These are phyloP conservation scores for Fabriciana adippe DNA, from an alignment of 2,888 invertebrate species.

Conservation along the genomic window DNA sequence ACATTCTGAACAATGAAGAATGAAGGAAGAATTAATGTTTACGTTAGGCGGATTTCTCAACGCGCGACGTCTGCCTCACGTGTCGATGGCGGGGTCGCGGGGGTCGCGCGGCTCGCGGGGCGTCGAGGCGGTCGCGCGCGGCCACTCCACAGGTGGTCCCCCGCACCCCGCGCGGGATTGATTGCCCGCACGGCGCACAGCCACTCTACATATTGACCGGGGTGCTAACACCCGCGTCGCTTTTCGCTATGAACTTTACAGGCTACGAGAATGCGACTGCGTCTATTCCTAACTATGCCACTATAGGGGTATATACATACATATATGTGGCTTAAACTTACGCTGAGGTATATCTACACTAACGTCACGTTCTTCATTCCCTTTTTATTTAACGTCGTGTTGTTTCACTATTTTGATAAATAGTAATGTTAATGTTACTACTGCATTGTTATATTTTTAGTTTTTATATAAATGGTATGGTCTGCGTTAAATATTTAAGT, in stretches of 20 bases:
- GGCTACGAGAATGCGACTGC: slow-evolving; percentile 55
- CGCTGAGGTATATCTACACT: not conserved
- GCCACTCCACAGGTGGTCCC: slow-evolving; percentile 72
- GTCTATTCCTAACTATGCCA: slow-evolving; percentile 31
- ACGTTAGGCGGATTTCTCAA: slow-evolving; percentile 80
- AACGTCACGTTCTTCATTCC: slow-evolving; percentile 2
- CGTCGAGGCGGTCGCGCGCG: slow-evolving; percentile 43
- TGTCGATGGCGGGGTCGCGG: slow-evolving; percentile 63
- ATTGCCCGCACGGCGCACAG: slow-evolving; percentile 75
- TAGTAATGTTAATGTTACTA: not conserved
- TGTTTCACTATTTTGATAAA: slow-evolving; percentile 1
- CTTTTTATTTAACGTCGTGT: not conserved
- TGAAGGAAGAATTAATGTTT: slow-evolving; percentile 82
- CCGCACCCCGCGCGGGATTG: slow-evolving; percentile 66
- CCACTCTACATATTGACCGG: slow-evolving; percentile 82
- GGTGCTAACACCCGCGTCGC: slow-evolving; percentile 74
- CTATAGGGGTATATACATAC: slow-evolving; percentile 9
- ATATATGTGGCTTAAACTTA: slow-evolving; percentile 4
- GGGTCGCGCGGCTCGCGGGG: slow-evolving; percentile 42
- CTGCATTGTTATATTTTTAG: not conserved
- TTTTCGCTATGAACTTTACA: slow-evolving; percentile 66
- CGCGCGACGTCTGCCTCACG: slow-evolving; percentile 79
- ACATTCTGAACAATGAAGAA: slow-evolving; percentile 79
- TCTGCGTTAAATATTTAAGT: slow-evolving; percentile 21
- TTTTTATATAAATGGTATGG: slow-evolving; percentile 16